phyloP scores from a whole-genome alignment of 2,797 vertebrate species.

The Rhincodon typus region DNA sequence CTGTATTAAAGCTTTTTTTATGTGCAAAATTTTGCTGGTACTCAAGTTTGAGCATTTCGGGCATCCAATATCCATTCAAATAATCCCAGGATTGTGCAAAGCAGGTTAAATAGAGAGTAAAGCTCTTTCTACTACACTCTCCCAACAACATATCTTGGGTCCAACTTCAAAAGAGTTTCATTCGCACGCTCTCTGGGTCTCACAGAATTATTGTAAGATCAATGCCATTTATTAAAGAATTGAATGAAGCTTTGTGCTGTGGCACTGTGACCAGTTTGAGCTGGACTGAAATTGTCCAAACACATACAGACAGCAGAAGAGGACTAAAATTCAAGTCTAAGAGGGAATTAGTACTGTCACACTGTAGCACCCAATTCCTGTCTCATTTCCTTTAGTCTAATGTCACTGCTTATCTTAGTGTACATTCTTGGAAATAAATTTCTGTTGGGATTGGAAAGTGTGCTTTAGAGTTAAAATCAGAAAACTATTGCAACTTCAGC shows the following conservation, averaged over 20 bases:
- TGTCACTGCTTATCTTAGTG: not conserved
- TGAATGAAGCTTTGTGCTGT: not conserved
- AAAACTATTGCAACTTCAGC: not conserved
- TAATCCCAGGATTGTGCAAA: not conserved
- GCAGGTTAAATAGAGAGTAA: not conserved
- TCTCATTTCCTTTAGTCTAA: not conserved
- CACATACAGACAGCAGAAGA: not conserved
- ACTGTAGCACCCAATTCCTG: not conserved
- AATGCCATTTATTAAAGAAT: conserved; percentile 5
- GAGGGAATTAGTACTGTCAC: not conserved
- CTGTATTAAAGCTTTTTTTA: not conserved
- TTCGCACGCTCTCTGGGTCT: not conserved
- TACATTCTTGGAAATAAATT: not conserved
- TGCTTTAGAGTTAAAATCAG: not conserved
- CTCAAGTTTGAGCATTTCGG: not conserved
- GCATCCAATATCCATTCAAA: not conserved
- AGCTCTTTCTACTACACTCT: not conserved
- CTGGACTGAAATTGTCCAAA: not conserved
- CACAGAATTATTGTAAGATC: not conserved
- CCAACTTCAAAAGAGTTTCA: not conserved
- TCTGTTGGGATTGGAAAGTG: not conserved
- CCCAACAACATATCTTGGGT: not conserved
- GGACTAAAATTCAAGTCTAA: not conserved
- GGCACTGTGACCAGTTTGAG: not conserved
- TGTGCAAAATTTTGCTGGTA: not conserved